Base-by-base conservation (phyloP, 2,113 vertebrate species). In the Apaloderma vittatum region DNA sequence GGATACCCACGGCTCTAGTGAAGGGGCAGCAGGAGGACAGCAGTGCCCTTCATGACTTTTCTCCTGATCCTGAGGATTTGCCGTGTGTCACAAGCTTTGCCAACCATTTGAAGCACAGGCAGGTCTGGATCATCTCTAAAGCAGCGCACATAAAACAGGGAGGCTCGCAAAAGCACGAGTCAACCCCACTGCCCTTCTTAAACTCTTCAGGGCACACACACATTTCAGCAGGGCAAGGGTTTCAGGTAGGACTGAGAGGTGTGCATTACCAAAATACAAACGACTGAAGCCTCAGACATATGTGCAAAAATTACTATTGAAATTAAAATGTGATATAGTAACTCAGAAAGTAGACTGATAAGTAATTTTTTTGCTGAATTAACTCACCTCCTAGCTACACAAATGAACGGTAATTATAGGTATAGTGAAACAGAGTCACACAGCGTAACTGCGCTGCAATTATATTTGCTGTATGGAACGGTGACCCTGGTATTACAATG, bases 351-450 rank as follows among this genome's bases (percentile, higher is more conserved):
- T 10, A 93, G 88, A 86, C 75, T 63, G 59, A 63, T 80, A 88
- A 74, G 76, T 80, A 83, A 90, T 55, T 92, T 4, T 3, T 86
- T 91, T 61, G 71, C 43, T 84, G 83, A 94, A 78, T 84, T 87
- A 95, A 95, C 62, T 67, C 86, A 84, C 61, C 49, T 93, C 58
- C 84, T 63, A 87, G 57, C 54, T 85, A 91, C 45, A 57, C 1
- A 17, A 93, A 79, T 65, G 30, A 78, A n/a, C 51, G 75, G 70
- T 94, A 95, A 97, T 96, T 97, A 94, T 52, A 94, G 92, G 79
- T 95, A 94, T 95, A 73, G 82, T 46, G 62, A 68, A 94, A 81
- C 48, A 57, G 58, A 93, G 73, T 84, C 80, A 81, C 30, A 70
- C 27, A 34, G 65, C 65, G 52, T 94, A 94, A 89, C 65, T 70